phyloP scores from a whole-genome alignment of 92 coral and sea anemone species.

The Palythoa grandis region DNA sequence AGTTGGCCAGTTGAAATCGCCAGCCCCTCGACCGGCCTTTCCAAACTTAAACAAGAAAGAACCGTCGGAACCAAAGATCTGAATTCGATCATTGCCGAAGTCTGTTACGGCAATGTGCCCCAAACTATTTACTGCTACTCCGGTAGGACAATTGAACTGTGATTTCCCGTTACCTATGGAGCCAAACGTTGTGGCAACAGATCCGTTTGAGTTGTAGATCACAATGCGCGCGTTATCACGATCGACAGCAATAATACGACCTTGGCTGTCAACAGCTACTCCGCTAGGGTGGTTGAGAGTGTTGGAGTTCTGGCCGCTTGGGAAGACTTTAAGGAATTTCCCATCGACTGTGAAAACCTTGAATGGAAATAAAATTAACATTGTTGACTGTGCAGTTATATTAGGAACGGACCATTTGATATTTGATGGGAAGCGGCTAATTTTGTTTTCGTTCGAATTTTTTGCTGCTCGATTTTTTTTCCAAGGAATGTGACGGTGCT shows the following conservation, averaged over 20 bases:
- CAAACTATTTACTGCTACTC: constrained; percentile 75
- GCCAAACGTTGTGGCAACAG: constrained; percentile 80
- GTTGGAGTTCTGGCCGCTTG: constrained; percentile 52
- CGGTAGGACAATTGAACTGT: constrained; percentile 90
- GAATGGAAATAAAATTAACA: background rate
- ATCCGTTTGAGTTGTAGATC: constrained; percentile 70
- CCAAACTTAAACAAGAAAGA: constrained; percentile 88
- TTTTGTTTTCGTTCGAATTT: no score
- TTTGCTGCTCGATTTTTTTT: no score
- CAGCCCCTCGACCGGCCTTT: constrained; percentile 79
- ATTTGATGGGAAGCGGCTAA: no score
- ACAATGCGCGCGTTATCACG: constrained; percentile 93
- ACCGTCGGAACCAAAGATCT: constrained; percentile 85
- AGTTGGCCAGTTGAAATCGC: constrained; percentile 96
- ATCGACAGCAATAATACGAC: constrained; percentile 77
- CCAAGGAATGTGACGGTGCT: background rate
- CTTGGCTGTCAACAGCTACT: constrained; percentile 81
- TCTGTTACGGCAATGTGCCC: constrained; percentile 93
- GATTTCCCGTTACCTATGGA: constrained; percentile 88
- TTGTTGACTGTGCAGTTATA: no score
- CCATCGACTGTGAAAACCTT: constrained; percentile 86
- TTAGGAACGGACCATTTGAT: no score
- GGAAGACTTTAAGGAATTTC: constrained; percentile 65
- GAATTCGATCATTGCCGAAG: constrained; percentile 97
- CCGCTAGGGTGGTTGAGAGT: constrained; percentile 82